Evolutionary conservation across 1,140 invertebrate genomes (phyloP), one percentile per base, ranked within the genome.

Genomic region (Procambarus clarkii): DNA sequence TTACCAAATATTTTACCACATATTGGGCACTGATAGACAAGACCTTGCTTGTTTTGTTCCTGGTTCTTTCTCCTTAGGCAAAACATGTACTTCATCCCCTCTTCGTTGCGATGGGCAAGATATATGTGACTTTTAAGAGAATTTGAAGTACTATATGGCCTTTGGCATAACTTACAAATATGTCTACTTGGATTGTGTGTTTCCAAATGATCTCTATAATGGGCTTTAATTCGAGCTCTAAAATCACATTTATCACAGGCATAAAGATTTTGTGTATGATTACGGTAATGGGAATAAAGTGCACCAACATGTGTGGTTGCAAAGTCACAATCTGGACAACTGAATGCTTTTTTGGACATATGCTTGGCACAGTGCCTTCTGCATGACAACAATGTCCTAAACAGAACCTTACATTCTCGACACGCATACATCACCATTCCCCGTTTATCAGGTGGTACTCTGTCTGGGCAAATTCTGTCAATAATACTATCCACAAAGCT

Each of bases 221-320:
- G 82, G 9, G 82, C 82, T 71, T 85, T 85, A 69, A 85, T 85
- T 44, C 82, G 82, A 50, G 82, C 82, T 34, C 64, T 69, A 21
- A 85, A 85, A 21, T 85, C 82, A 71, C 82, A 85, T 21, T 85
- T 85, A 48, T 85, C 69, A 48, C 82, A 85, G 46, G 82, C 82
- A 85, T 85, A 85, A 5, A 85, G 44, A 64, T 85, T 85, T 71
- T 85, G 82, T n/a, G 82, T 85, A 58, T 85, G 82, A 74, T 85
- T 85, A 71, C 82, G 82, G 48, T 85, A 85, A 9, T 85, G 82
- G 7, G 82, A 85, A 44, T 85, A 85, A 24, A 85, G 58, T 5
- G 60, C 82, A 71, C 82, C 64, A 64, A 85, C 60, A 74, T 85
- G 71, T 15, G 82, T 74, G 4, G 82, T 85, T 3, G 82, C 82